Base-by-base conservation (phyloP, 2,797 vertebrate genomes). In the Pseudomugil gertrudae region DNA sequence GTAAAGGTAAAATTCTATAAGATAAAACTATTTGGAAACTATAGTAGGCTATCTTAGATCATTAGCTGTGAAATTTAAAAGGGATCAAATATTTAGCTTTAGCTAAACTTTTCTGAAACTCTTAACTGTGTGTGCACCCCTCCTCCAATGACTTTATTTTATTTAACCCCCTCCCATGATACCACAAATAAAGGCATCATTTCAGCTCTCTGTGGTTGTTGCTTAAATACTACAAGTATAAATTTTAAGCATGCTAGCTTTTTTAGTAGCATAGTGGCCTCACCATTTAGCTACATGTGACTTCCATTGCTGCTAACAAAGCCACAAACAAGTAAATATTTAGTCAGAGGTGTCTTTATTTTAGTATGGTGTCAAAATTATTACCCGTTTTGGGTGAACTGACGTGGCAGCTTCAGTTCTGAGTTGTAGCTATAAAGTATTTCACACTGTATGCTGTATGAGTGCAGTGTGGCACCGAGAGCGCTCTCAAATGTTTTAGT, bases 371-470 rank as follows among this genome's bases (percentile, higher is more conserved):
- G 21, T 45, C 10, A 54, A 71, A 55, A 55, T 59, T 66, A 21
- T 33, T 60, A 21, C 15, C 19, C 30, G 29, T 60, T 66, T 36
- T 29, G 43, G 19, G 8, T n/a, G 53, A 47, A 66, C 2, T 51
- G 52, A 76, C 55, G 50, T 5, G 45, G 33, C 63, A 63, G 63
- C 38, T 76, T 70, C 47, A 57, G 51, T 57, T 26, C 43, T 0
- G 1, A 59, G 68, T 23, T 4, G 69, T 58, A 63, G 57, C 21
- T 4, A 63, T 32, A 19, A 81, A 76, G 71, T 75, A 83, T 78
- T 69, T 15, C 32, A 66, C 77, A 81, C 73, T 80, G 84, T 80
- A 71, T 64, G 15, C 10, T 63, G 32, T 48, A 57, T 4, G 23
- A 1, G 47, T 9, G 10, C 23, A 3, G 11, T 13, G 47, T 11